A percentile compares a stretch with the other conserved stretches of the same genome.
phyloP scores from a whole-genome alignment of 2,797 vertebrate species.

The Enteromius afrohamiltoni region DNA sequence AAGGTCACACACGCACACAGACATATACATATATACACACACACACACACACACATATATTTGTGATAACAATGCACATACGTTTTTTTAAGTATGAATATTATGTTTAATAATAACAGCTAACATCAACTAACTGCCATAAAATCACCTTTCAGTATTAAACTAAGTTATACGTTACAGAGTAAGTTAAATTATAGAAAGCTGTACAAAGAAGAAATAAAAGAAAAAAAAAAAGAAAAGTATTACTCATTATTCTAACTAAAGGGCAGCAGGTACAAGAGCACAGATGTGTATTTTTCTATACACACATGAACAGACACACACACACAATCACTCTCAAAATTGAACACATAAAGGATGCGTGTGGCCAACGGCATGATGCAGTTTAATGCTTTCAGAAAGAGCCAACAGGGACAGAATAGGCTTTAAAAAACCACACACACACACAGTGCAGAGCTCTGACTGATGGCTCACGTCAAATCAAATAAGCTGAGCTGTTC shows the following conservation, averaged over 20 bases:
- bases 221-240: slow-evolving; percentile 31
- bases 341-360: slow-evolving; percentile 48
- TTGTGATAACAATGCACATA: too few species aligned
- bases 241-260: slow-evolving; percentile 18
- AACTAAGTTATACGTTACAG: background rate
- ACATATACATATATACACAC: too few species aligned
- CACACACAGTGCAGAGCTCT: slow-evolving; percentile 15
- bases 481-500: slow-evolving; percentile 56
- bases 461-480: slow-evolving; percentile 60
- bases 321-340: background rate
- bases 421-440: slow-evolving; percentile 32
- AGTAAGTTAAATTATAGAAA: background rate
- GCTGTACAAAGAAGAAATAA: background rate
- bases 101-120: too few species aligned
- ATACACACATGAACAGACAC: slow-evolving; percentile 10
- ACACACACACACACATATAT: too few species aligned
- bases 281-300: slow-evolving; percentile 58
- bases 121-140: background rate
- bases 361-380: slow-evolving; percentile 28
- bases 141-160: background rate
- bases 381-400: slow-evolving; percentile 52
- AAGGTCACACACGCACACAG: too few species aligned
- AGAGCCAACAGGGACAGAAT: slow-evolving; percentile 38
- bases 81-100: too few species aligned
- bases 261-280: background rate